These are phyloP conservation scores for Stylophora pistillata DNA, from an alignment of 64 coral and sea anemone genomes.

Conservation along the genomic window DNA sequence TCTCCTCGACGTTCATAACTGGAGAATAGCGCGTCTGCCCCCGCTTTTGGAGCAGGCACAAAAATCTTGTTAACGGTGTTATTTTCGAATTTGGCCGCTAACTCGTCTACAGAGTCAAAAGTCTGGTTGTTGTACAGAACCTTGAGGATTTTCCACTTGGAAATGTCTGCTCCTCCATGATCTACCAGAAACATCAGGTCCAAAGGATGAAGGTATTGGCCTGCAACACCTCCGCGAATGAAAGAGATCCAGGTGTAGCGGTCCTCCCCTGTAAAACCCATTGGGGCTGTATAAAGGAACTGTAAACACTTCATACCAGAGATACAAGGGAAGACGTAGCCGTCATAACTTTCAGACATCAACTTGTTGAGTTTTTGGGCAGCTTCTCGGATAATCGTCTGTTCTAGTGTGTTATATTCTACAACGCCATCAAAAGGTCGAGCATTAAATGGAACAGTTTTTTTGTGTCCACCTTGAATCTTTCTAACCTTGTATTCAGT, in stretches of 20 bases:
- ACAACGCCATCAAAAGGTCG: constrained; percentile 1
- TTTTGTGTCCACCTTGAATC: neutral
- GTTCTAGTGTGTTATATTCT: neutral
- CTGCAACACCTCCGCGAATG: neutral
- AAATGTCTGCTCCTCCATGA: constrained; percentile 21
- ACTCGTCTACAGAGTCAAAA: constrained; percentile 30
- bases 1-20: constrained; percentile 38
- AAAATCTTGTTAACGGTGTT: constrained; percentile 7
- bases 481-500: neutral
- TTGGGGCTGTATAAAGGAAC: neutral
- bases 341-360: constrained; percentile 55
- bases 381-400: neutral
- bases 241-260: constrained; percentile 12
- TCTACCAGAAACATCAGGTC: constrained; percentile 26
- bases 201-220: neutral
- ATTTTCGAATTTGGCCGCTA: neutral
- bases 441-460: constrained; percentile 42
- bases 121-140: constrained; percentile 57
- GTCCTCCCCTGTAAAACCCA: constrained; percentile 39
- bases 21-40: neutral
- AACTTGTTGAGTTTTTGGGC: neutral
- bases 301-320: neutral
- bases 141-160: constrained; percentile 57
- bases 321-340: neutral
- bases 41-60: constrained; percentile 17